Percentiles rank a stretch among this genome's conserved stretches.
These are phyloP conservation scores for Cantharis nigra DNA, from an alignment of 2,888 invertebrate species.

Conservation along the genomic window DNA sequence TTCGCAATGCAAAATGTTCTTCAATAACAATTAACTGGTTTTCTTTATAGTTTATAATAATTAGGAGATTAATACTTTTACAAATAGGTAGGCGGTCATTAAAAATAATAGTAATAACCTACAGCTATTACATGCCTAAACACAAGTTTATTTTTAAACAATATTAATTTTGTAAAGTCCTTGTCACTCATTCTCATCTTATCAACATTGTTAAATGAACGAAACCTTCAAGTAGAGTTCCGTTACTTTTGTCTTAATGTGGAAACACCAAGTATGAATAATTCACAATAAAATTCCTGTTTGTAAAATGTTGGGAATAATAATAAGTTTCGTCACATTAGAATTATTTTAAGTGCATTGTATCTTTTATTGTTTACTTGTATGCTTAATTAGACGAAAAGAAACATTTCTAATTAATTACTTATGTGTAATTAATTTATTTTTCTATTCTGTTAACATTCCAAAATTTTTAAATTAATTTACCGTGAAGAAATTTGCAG, in stretches of 20 bases:
- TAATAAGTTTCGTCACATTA: slow-evolving; percentile 6
- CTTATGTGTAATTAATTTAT: neutral
- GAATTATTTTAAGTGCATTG: neutral
- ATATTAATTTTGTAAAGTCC: neutral
- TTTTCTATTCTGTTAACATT: neutral
- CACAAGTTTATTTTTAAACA: neutral
- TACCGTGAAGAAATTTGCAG: neutral
- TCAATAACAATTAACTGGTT: neutral
- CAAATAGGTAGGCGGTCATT: neutral
- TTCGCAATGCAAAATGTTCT: no score
- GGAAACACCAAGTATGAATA: slow-evolving; percentile 7
- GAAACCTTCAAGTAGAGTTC: slow-evolving; percentile 8
- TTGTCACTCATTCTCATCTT: slow-evolving; percentile 13
- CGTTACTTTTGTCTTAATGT: slow-evolving; percentile 13
- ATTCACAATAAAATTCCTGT: slow-evolving; percentile 11
- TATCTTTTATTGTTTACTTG: neutral
- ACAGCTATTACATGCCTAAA: neutral
- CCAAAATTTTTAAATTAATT: neutral
- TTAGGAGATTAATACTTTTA: neutral
- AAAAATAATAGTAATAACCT: neutral
- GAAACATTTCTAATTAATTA: neutral
- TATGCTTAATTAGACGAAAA: neutral
- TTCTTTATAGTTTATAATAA: neutral
- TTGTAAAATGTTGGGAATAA: slow-evolving; percentile 4
- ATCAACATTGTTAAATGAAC: slow-evolving; percentile 2